Evolutionary conservation across 37 sponge, comb jelly and placozoan genomes (phyloP).

Genomic region (Theonella swinhoei): DNA sequence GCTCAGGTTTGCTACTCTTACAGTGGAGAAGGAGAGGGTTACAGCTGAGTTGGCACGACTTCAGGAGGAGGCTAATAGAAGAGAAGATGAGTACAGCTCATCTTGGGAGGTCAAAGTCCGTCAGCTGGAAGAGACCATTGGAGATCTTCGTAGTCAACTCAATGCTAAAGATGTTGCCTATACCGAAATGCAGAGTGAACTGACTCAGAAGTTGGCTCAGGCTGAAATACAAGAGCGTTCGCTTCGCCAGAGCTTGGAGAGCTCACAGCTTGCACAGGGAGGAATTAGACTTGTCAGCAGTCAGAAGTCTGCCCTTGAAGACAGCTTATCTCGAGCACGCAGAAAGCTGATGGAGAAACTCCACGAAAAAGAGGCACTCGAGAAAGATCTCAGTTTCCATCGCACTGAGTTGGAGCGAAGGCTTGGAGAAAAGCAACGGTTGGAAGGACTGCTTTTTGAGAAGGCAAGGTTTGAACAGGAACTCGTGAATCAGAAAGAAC

Average conservation of each 20-base stretch:
- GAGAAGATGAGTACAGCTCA: background rate
- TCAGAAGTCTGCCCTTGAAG: conserved; percentile 42
- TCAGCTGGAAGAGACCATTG: conserved; percentile 23
- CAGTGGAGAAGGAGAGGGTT: conserved; percentile 1
- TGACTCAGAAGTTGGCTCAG: background rate
- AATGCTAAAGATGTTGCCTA: conserved; percentile 17
- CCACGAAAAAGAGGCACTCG: conserved; percentile 46
- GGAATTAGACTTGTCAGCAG: background rate
- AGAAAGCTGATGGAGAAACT: conserved; percentile 55
- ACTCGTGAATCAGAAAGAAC: conserved; percentile 59
- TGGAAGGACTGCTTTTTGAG: conserved; percentile 74
- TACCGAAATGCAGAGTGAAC: conserved; percentile 25
- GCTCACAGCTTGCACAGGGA: background rate
- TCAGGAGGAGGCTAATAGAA: background rate
- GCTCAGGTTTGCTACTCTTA: background rate
- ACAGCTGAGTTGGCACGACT: conserved; percentile 8
- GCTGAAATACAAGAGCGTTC: conserved; percentile 4
- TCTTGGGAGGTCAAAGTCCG: conserved; percentile 18
- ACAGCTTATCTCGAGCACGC: conserved; percentile 41
- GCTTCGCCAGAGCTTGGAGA: background rate
- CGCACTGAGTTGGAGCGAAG: conserved; percentile 59
- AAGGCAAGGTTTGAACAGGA: conserved; percentile 77
- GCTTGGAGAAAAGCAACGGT: conserved; percentile 50
- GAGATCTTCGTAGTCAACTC: conserved; percentile 5
- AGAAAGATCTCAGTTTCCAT: conserved; percentile 58